Base-by-base conservation (phyloP, 2,888 invertebrate species). In the Macropis europaea region DNA sequence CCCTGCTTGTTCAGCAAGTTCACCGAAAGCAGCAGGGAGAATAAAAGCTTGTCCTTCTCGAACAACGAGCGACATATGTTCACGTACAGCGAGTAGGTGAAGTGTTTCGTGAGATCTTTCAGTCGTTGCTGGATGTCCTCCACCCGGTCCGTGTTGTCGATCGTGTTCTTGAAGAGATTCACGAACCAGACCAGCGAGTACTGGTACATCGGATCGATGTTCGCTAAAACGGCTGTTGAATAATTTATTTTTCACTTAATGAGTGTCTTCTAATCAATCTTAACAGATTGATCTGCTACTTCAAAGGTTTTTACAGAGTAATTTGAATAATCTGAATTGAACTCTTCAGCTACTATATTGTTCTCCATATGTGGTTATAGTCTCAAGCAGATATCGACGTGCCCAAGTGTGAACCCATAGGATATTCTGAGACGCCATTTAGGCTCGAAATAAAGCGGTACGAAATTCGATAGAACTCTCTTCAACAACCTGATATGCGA, bases 181-280 rank as follows among this genome's bases (percentile, higher is more conserved):
- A 98, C 96, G 90, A 97, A 98, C 98, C 98, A 99, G 2, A 93
- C 94, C 82, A 99, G 91, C 0, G 98, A 98, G 89, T 98, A 98
- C 89, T 98, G 98, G 90, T 99, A 98, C 98, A 98, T 98, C 3
- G 98, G 97, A 91, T 98, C 98, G 81, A 98, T 97, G 86, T 96
- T 95, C 5, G 97, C 95, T 85, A 99, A 91, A 56, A 97, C 96
- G 59, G 94, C 96, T 95, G 84, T 89, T 88, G 67, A 36, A 52
- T n/a, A 36, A 34, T 36, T 34, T 4, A 26, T 22, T 13, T 17
- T 36, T 13, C 19, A 17, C n/a, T n/a, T n/a, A n/a, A n/a, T n/a
- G n/a, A n/a, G n/a, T 45, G 24, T 17, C 13, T 30, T 6, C 30
- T 48, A 48, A 28, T 30, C 7, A n/a, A 3, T 36, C 4, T 1